Evolutionary conservation across 2,888 invertebrate species (phyloP), one percentile per base, ranked within the genome.

Genomic region (Eucera pruinosa): DNA sequence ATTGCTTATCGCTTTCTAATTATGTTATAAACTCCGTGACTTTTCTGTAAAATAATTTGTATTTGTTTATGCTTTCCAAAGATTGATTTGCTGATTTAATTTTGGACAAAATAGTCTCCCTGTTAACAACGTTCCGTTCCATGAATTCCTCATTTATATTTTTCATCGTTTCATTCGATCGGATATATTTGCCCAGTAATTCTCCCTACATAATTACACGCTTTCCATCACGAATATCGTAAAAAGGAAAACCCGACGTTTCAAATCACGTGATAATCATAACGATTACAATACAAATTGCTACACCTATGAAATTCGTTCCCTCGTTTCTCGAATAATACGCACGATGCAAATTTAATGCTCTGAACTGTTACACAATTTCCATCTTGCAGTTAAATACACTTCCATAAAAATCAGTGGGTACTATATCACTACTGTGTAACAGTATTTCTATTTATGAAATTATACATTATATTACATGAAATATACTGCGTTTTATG

Each of bases 231-330:
- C 33, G 7, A 33, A 33, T 7, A 3, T 33, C 39, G 39, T 55
- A 15, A 7, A 20, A 39, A 23, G 36, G 23, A 39, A 23, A 36
- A 39, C 23, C 11, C 25, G 47, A 13, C 39, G 23, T 9, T 45
- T 20, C 33, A 11, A 58, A 43, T 27, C 45, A 11, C 45, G 13
- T 18, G 58, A 58, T 58, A 18, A 45, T 45, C 45, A 18, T 18
- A 30, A 18, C n/a, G n/a, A 58, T 55, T 39, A 55, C 55, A 20
- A 15, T 20, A n/a, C n/a, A 36, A 23, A 36, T 13, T 13, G 7
- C 36, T 13, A 13, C 6, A 23, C 5, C 55, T 13, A 39, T 55
- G 15, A 23, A 55, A 55, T 36, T 33, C 15, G n/a, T 27, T 3
- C 1, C 6, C 23, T 13, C 23, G 25, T 30, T 58, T 45, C 30